Conservation (phyloP, 2,113 vertebrate species). For the Ceuthmochares aereus region DNA sequence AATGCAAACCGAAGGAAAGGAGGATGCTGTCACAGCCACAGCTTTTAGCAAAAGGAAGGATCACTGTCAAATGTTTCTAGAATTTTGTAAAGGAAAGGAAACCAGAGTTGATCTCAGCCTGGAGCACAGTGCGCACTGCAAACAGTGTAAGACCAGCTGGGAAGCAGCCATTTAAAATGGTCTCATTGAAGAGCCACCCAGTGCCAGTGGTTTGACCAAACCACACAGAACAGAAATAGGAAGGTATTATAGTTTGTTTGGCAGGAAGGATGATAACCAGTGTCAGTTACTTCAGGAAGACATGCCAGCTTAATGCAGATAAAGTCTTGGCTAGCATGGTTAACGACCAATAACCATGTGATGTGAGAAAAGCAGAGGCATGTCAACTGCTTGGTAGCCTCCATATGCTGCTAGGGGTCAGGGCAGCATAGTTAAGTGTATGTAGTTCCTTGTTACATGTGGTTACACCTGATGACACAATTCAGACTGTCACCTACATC, state of each 20-base stretch:
- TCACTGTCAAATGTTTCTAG: fast-evolving
- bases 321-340: not conserved
- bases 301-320: not conserved
- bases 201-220: not conserved
- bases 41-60: too few species aligned
- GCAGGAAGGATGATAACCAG: not conserved
- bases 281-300: not conserved
- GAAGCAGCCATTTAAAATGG: not conserved
- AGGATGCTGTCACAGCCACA: fast-evolving
- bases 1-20: fast-evolving
- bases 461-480: fast-evolving
- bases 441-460: not conserved
- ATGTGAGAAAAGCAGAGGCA: not conserved
- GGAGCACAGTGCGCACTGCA: not conserved
- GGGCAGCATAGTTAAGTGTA: not conserved
- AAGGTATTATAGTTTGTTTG: not conserved
- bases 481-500: not conserved
- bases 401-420: not conserved
- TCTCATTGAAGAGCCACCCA: not conserved
- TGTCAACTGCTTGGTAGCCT: not conserved
- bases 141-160: not conserved
- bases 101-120: not conserved
- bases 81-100: not conserved
- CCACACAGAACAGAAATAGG: not conserved
- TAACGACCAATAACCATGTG: not conserved